phyloP scores from a whole-genome alignment of 1,140 invertebrate genomes.

The Drosophila grimshawi region DNA sequence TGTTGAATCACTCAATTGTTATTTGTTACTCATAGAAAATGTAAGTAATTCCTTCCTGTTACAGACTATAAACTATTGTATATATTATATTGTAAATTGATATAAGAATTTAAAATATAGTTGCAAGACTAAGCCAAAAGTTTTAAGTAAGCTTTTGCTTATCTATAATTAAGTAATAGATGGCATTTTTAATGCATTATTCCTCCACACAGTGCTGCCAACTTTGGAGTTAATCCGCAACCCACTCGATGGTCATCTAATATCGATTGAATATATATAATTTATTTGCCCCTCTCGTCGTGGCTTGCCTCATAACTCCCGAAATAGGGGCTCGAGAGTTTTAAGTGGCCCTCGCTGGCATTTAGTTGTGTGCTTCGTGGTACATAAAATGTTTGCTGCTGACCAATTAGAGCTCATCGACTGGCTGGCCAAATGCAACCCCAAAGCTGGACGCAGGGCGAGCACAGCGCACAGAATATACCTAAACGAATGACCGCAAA shows the following conservation, averaged over 20 bases:
- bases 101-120: too few relatives aligned
- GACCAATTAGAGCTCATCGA: conserved; percentile 67
- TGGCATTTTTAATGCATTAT: background rate
- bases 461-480: conserved; percentile 11
- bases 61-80: too few relatives aligned
- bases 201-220: too few relatives aligned
- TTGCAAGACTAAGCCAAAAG: background rate
- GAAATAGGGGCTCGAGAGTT: conserved; percentile 62
- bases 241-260: conserved; percentile 20
- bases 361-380: conserved; percentile 22
- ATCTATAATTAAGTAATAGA: background rate
- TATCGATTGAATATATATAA: conserved; percentile 32
- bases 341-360: conserved; percentile 43
- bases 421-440: conserved; percentile 59
- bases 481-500: conserved; percentile 31
- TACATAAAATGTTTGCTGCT: conserved; percentile 54
- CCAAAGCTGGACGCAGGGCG: conserved; percentile 34
- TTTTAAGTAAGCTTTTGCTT: background rate
- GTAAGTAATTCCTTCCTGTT: too few relatives aligned
- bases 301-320: conserved; percentile 2
- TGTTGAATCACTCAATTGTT: background rate
- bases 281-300: conserved; percentile 12
- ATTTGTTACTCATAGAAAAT: background rate
- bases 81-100: too few relatives aligned
- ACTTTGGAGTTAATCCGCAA: background rate